These are phyloP conservation scores for Zele albiditarsus DNA, from an alignment of 2,888 invertebrate species.

Conservation along the genomic window DNA sequence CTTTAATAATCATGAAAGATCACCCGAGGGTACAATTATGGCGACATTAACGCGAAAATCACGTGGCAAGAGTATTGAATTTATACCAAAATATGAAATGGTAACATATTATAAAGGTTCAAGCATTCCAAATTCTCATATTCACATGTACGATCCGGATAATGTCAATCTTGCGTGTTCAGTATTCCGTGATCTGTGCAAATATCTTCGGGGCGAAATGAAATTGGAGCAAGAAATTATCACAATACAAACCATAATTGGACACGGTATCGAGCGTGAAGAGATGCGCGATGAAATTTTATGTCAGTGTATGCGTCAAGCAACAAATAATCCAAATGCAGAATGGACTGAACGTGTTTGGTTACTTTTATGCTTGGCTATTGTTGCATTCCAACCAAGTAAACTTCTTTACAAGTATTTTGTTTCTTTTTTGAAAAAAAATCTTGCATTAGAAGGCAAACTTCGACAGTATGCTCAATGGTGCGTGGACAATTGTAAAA, in stretches of 20 bases:
- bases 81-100: slow-evolving; percentile 94
- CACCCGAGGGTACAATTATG: slow-evolving; percentile 91
- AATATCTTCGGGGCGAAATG: slow-evolving; percentile 91
- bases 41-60: slow-evolving; percentile 87
- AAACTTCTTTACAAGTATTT: slow-evolving; percentile 88
- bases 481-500: slow-evolving; percentile 94
- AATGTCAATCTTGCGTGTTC: slow-evolving; percentile 92
- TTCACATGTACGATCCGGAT: slow-evolving; percentile 96
- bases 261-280: slow-evolving; percentile 91
- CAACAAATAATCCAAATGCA: slow-evolving; percentile 89
- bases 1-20: slow-evolving; percentile 91
- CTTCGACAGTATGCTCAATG: slow-evolving; percentile 91
- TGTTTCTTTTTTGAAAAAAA: slow-evolving; percentile 83
- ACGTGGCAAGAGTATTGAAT: slow-evolving; percentile 82
- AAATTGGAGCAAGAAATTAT: slow-evolving; percentile 88
- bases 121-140: slow-evolving; percentile 93
- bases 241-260: slow-evolving; percentile 88
- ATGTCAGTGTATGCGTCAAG: slow-evolving; percentile 90
- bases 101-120: slow-evolving; percentile 90
- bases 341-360: slow-evolving; percentile 91
- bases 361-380: slow-evolving; percentile 90
- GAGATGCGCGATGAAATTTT: slow-evolving; percentile 94
- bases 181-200: slow-evolving; percentile 92
- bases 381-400: slow-evolving; percentile 93
- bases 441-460: slow-evolving; percentile 80